A percentile compares a stretch with the other conserved stretches of the same genome.
phyloP scores from a whole-genome alignment of 2,888 invertebrate genomes.

The Tetranychus piercei region DNA sequence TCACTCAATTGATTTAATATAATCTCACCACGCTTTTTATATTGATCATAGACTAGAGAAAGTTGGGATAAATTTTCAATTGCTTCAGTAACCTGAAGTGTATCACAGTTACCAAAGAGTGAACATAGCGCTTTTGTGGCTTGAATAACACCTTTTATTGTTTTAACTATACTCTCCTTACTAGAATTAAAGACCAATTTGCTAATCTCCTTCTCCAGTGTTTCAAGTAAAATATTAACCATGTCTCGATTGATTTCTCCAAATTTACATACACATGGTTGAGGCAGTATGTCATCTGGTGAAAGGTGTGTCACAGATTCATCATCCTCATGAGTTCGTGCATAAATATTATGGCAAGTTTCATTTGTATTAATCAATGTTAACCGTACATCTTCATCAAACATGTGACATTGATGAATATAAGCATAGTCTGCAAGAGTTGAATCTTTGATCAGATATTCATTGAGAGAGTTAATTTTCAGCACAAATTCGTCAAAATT shows the following conservation, averaged over 20 bases:
- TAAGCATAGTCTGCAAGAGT: slow-evolving; percentile 74
- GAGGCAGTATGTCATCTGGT: slow-evolving; percentile 58
- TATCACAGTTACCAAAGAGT: slow-evolving; percentile 68
- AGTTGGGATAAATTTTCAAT: slow-evolving; percentile 39
- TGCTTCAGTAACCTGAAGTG: slow-evolving; percentile 60
- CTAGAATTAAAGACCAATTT: slow-evolving; percentile 26
- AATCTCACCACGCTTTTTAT: not conserved
- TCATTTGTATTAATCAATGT: slow-evolving; percentile 43
- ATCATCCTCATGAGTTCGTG: slow-evolving; percentile 45
- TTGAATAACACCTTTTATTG: slow-evolving; percentile 53
- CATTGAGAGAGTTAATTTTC: slow-evolving; percentile 67
- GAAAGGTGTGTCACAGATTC: slow-evolving; percentile 49
- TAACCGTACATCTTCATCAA: slow-evolving; percentile 66
- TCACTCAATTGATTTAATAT: not conserved
- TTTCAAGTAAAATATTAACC: slow-evolving; percentile 63
- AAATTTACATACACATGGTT: slow-evolving; percentile 41
- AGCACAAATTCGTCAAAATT: slow-evolving; percentile 43
- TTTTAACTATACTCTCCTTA: not conserved
- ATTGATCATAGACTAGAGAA: slow-evolving; percentile 19
- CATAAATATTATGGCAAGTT: slow-evolving; percentile 42
- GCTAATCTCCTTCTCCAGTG: slow-evolving; percentile 34
- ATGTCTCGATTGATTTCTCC: slow-evolving; percentile 60
- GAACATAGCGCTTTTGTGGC: slow-evolving; percentile 82
- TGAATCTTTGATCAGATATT: slow-evolving; percentile 67
- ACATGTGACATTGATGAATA: slow-evolving; percentile 74